phyloP scores from a whole-genome alignment of 2,797 vertebrate species.

The Ataeniobius toweri region DNA sequence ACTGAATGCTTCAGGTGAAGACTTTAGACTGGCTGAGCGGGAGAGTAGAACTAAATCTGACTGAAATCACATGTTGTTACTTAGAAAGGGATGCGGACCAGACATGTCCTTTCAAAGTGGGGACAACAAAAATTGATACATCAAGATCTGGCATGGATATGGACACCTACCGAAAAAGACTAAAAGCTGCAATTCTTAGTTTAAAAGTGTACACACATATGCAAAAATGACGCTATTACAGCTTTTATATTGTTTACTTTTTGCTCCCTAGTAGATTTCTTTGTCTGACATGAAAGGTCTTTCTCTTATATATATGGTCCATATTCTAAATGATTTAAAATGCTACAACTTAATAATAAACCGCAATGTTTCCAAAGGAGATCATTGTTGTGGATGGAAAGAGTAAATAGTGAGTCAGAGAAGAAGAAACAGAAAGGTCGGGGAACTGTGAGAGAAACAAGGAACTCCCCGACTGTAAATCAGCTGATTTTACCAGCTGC shows the following conservation, averaged over 20 bases:
- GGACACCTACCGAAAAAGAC: too few species aligned
- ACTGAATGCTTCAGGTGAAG: not conserved
- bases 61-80: too few species aligned
- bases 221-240: too few species aligned
- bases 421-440: slow-evolving; percentile 14
- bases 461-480: slow-evolving; percentile 56
- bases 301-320: not conserved
- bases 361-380: not conserved
- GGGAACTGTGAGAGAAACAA: slow-evolving; percentile 31
- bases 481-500: slow-evolving; percentile 47
- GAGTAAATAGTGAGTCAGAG: slow-evolving; percentile 2
- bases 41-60: too few species aligned
- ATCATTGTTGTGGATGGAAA: slow-evolving; percentile 6
- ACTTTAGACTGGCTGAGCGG: not conserved
- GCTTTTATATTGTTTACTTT: not conserved
- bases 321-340: not conserved
- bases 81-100: too few species aligned
- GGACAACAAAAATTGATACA: too few species aligned
- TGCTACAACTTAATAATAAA: slow-evolving; percentile 4
- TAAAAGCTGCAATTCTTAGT: too few species aligned
- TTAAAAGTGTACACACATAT: too few species aligned
- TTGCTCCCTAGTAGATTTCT: too few species aligned
- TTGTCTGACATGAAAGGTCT: not conserved
- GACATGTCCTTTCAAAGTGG: too few species aligned
- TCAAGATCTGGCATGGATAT: too few species aligned